Evolutionary conservation across 2,113 vertebrate species (phyloP).

Genomic region (Halcyon senegalensis): DNA sequence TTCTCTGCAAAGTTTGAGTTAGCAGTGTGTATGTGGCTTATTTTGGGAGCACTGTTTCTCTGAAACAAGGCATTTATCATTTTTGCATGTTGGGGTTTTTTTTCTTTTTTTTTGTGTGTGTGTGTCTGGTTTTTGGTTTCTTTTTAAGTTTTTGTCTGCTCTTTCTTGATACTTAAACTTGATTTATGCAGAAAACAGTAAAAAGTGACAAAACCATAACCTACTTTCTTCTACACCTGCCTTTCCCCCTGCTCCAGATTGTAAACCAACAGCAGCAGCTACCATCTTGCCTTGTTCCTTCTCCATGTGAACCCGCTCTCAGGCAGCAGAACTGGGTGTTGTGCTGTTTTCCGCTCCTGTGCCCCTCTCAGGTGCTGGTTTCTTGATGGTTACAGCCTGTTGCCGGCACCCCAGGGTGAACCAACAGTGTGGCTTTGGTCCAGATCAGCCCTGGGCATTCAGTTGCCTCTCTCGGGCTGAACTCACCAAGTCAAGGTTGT

Average conservation of each 20-base stretch:
- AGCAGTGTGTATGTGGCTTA: fast-evolving
- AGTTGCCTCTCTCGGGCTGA: background rate
- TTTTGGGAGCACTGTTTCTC: background rate
- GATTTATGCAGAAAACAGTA: background rate
- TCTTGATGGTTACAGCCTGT: fast-evolving
- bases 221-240: background rate
- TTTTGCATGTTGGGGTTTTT: background rate
- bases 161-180: background rate
- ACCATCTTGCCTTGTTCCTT: background rate
- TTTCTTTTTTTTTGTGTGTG: no score
- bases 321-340: background rate
- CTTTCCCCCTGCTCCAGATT: background rate
- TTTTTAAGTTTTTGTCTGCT: background rate
- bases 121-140: no score
- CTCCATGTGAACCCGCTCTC: background rate
- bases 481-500: background rate
- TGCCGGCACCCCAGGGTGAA: background rate
- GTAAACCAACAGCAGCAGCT: background rate
- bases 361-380: background rate
- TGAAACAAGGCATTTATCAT: background rate
- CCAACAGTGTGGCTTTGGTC: background rate
- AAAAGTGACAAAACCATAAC: background rate
- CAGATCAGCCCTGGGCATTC: background rate
- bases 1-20: background rate
- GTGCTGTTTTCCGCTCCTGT: background rate